Conservation (phyloP, 2,888 invertebrate genomes). For the Dermolepida albohirtum region DNA sequence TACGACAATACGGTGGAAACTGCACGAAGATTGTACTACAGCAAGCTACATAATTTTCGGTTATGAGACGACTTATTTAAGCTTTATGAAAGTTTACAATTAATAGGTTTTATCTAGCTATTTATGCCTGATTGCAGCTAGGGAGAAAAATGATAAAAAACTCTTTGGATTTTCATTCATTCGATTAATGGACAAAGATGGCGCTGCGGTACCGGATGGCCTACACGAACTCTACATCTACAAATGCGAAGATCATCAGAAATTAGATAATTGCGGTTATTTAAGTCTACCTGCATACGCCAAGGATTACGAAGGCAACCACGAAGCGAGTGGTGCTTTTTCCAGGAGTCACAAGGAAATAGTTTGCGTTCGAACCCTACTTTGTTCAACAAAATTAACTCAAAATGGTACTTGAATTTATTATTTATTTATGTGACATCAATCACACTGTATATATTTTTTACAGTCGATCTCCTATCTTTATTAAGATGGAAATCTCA, state of each 20-base stretch:
- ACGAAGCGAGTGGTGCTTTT: conserved; percentile 70
- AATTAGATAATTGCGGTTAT: conserved; percentile 75
- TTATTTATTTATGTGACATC: neutral
- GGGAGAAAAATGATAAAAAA: conserved; percentile 91
- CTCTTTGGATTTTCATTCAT: conserved; percentile 92
- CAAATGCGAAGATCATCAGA: conserved; percentile 87
- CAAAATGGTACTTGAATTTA: conserved; percentile 79
- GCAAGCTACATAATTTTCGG: no score
- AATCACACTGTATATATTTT: neutral
- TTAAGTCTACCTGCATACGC: conserved; percentile 74
- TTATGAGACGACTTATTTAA: no score
- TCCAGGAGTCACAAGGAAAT: conserved; percentile 87
- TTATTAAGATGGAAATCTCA: conserved; percentile 92
- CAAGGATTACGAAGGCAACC: conserved; percentile 73
- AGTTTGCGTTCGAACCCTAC: conserved; percentile 82
- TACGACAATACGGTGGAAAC: no score
- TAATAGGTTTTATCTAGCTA: no score
- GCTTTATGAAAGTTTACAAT: no score
- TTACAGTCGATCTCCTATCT: conserved; percentile 84
- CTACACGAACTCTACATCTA: conserved; percentile 91
- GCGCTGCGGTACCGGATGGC: conserved; percentile 89
- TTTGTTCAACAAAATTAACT: conserved; percentile 97
- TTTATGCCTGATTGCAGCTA: conserved; percentile 69
- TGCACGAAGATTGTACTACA: no score
- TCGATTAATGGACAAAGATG: conserved; percentile 90